Conservation (phyloP, 2,888 invertebrate species). For the Corbicula japonica region DNA sequence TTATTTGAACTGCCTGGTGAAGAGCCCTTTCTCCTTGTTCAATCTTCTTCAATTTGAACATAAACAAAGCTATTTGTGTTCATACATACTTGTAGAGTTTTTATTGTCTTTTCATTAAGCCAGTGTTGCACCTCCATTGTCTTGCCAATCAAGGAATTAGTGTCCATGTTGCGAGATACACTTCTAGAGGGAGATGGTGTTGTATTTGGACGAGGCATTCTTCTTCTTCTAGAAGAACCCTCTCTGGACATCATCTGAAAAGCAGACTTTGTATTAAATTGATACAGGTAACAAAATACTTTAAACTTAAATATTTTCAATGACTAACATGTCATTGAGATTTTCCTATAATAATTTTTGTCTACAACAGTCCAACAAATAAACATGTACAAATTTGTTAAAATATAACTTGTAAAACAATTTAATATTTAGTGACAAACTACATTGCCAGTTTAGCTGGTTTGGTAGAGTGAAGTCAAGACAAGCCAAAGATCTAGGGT, state of each 20-base stretch:
- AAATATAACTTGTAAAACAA: too few relatives aligned
- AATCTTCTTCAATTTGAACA: neutral
- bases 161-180: slow-evolving; percentile 70
- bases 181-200: slow-evolving; percentile 62
- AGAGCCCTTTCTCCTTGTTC: neutral
- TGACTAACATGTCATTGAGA: too few relatives aligned
- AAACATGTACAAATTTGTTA: too few relatives aligned
- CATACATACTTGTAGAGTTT: slow-evolving; percentile 78
- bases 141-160: slow-evolving; percentile 76
- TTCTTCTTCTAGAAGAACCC: slow-evolving; percentile 13
- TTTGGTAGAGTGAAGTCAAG: too few relatives aligned
- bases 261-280: neutral
- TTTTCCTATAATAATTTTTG: too few relatives aligned
- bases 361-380: too few relatives aligned
- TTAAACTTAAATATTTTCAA: too few relatives aligned
- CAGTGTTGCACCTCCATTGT: slow-evolving; percentile 81
- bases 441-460: too few relatives aligned
- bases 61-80: neutral
- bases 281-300: neutral
- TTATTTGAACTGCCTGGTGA: neutral
- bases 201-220: slow-evolving; percentile 66
- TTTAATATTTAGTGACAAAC: too few relatives aligned
- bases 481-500: too few relatives aligned
- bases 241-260: slow-evolving; percentile 48
- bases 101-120: slow-evolving; percentile 81